phyloP scores from a whole-genome alignment of 2,797 vertebrate species.

The Selene dorsalis region DNA sequence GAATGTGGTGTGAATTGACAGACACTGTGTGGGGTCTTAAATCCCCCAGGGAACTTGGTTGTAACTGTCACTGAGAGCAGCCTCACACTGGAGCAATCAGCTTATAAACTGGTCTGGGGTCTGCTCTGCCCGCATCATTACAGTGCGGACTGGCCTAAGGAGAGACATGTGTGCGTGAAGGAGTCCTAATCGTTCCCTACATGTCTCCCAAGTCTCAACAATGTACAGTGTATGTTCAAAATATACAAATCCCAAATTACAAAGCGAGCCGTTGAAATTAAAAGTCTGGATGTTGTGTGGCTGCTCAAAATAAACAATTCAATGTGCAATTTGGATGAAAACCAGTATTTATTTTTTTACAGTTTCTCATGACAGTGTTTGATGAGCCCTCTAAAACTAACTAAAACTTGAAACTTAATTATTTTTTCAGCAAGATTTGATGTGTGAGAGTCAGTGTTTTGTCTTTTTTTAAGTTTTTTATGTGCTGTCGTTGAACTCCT shows the following conservation, averaged over 20 bases:
- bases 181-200: background rate
- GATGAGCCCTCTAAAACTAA: too few species aligned
- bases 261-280: background rate
- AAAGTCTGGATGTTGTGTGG: too few species aligned
- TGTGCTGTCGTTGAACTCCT: background rate
- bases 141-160: background rate
- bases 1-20: conserved; percentile 38
- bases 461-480: background rate
- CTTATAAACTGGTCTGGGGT: conserved; percentile 39
- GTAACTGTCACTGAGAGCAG: conserved; percentile 33
- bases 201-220: too few species aligned
- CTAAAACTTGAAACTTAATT: background rate
- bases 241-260: background rate
- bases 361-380: too few species aligned
- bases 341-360: background rate
- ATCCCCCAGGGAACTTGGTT: conserved; percentile 27
- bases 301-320: background rate
- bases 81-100: conserved; percentile 42
- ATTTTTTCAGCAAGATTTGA: background rate
- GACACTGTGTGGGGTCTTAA: conserved; percentile 53
- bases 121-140: background rate
- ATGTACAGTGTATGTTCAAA: too few species aligned
- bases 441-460: background rate
- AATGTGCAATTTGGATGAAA: background rate
- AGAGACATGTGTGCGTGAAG: background rate